Evolutionary conservation across 2,888 invertebrate genomes (phyloP).

Genomic region (Orgyia antiqua): DNA sequence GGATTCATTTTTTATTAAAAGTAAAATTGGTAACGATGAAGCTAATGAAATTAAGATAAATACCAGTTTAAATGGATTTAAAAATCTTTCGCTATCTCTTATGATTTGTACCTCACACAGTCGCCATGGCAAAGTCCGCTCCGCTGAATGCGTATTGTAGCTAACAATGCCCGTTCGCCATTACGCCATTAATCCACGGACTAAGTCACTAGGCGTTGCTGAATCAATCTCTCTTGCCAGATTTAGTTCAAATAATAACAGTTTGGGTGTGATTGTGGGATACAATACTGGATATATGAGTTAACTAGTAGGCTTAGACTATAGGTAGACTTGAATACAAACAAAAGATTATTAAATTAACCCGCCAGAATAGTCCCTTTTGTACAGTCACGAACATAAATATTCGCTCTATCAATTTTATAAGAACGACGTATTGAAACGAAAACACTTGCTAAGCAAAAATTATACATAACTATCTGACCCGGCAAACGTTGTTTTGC

Average conservation of each 20-base stretch:
- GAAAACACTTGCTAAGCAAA: too few relatives aligned
- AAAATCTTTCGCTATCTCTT: conserved; percentile 1
- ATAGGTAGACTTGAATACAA: neutral
- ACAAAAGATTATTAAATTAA: neutral
- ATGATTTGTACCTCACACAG: conserved; percentile 5
- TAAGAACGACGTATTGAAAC: too few relatives aligned
- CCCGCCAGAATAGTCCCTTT: too few relatives aligned
- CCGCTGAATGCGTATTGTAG: conserved; percentile 39
- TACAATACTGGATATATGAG: conserved; percentile 3
- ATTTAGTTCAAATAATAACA: conserved; percentile 26
- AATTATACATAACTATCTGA: too few relatives aligned
- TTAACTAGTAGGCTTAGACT: neutral
- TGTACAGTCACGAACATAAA: too few relatives aligned
- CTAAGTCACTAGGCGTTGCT: conserved; percentile 24
- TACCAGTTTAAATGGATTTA: too few relatives aligned
- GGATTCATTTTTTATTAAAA: too few relatives aligned
- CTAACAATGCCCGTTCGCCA: conserved; percentile 40
- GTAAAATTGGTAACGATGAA: too few relatives aligned
- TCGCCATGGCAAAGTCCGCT: conserved; percentile 14
- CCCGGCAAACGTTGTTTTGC: too few relatives aligned
- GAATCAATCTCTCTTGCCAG: conserved; percentile 26
- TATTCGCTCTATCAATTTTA: too few relatives aligned
- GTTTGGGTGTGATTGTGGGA: conserved; percentile 8
- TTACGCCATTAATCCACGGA: conserved; percentile 35
- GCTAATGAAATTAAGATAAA: too few relatives aligned